Base-by-base conservation (phyloP, 2,113 vertebrate genomes). In the Brevimyrus niger region DNA sequence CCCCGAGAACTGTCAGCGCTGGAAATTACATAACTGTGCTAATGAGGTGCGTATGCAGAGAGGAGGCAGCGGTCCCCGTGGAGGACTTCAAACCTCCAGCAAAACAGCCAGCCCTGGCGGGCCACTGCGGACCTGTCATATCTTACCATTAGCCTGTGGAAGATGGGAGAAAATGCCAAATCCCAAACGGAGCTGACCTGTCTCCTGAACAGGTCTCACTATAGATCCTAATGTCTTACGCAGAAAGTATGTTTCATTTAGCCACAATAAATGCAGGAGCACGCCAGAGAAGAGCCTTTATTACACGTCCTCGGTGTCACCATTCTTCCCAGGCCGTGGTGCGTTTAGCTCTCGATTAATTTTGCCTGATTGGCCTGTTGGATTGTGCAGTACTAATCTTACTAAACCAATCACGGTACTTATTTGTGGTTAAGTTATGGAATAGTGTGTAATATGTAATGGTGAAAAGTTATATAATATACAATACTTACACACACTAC, bases 21-120 rank as follows among this genome's bases (percentile, higher is more conserved):
- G 92, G 93, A 94, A 95, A 96, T 96, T 96, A 95, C 94, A 95
- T 96, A 96, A 96, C 93, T 92, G 93, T 94, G 94, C 94, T 96
- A 73, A 76, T 65, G 89, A 95, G 94, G 94, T 94, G 95, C 93
- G 94, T 92, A 94, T 91, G 44, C 91, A 91, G 91, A 94, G 94
- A 94, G 93, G 94, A 94, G 92, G 94, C 92, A 92, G 92, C 94
- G 94, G 94, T 95, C 95, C 95, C 95, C 93, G 90, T 35, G 93
- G 95, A 93, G 92, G 91, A 91, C 92, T 95, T 93, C 90, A 93
- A 94, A 92, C 92, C 93, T 58, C 93, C 94, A 91, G 93, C 92
- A 93, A 94, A 95, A 69, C 47, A 87, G 50, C 61, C 44, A 46
- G 50, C 13, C 7, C 69, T 73, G 11, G 15, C 19, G 90, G 91